A percentile compares a stretch with the other conserved stretches of the same genome.
phyloP scores from a whole-genome alignment of 1,140 invertebrate genomes.

The Ladona fulva region DNA sequence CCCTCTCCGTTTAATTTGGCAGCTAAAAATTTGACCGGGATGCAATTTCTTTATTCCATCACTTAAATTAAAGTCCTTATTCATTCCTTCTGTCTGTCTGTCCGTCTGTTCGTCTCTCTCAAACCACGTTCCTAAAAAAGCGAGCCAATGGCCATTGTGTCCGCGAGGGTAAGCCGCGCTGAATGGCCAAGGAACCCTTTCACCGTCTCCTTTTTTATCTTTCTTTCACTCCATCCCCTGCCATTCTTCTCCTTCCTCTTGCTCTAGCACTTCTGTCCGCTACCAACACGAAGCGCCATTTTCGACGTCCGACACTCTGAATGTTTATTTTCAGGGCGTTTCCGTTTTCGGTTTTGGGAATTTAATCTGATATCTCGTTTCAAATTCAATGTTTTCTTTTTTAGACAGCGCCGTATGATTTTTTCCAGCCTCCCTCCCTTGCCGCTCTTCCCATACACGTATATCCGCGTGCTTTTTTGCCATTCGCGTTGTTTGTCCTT shows the following conservation, averaged over 20 bases:
- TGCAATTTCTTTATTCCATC: too few relatives aligned
- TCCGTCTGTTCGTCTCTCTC: too few relatives aligned
- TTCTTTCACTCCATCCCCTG: too few relatives aligned
- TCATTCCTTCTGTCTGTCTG: too few relatives aligned
- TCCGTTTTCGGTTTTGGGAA: not conserved
- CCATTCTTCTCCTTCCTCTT: not conserved
- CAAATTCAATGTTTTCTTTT: conserved; percentile 3
- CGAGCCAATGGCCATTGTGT: not conserved
- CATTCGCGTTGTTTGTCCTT: not conserved
- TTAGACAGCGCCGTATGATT: not conserved
- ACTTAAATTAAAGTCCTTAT: too few relatives aligned
- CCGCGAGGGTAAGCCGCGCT: not conserved
- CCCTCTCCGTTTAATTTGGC: too few relatives aligned
- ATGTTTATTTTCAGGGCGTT: not conserved
- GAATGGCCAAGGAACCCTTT: not conserved
- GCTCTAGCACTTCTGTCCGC: not conserved
- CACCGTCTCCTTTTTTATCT: too few relatives aligned
- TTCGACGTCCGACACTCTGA: not conserved
- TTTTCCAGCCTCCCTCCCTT: not conserved
- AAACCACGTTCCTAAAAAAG: too few relatives aligned
- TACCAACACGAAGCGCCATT: not conserved
- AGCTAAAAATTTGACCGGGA: too few relatives aligned
- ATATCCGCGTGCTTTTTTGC: not conserved
- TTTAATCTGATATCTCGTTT: conserved; percentile 6
- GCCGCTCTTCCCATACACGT: not conserved